phyloP scores from a whole-genome alignment of 2,113 vertebrate genomes.

The Seriola dumerili region DNA sequence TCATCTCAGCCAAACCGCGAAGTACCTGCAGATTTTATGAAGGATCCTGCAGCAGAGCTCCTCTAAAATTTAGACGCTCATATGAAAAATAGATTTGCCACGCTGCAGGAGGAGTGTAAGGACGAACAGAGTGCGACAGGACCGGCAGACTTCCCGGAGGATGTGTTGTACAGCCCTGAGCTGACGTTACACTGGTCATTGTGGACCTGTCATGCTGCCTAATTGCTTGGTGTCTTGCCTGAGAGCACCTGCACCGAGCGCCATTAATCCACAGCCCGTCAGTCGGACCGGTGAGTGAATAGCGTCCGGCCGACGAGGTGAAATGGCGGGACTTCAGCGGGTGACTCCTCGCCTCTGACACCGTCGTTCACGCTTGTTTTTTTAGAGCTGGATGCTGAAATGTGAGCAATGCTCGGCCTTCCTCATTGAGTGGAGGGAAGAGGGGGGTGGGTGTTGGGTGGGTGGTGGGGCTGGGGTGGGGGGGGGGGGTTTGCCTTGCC shows the following conservation, averaged over 20 bases:
- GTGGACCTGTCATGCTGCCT: constrained; percentile 20
- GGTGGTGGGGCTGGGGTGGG: not conserved
- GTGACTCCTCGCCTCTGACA: constrained; percentile 57
- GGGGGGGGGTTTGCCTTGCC: constrained; percentile 23
- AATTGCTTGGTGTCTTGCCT: constrained; percentile 37
- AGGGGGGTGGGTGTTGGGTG: not conserved
- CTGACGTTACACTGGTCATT: not conserved
- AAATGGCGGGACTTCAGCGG: constrained; percentile 36
- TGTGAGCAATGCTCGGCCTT: constrained; percentile 62
- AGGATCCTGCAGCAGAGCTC: not conserved
- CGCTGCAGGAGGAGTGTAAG: not conserved
- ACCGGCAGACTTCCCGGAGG: not conserved
- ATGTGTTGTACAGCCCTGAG: not conserved
- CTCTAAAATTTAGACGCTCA: not conserved
- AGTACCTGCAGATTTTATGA: too few species aligned
- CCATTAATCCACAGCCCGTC: constrained; percentile 24
- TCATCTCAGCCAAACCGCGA: too few species aligned
- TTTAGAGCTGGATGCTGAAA: constrained; percentile 61
- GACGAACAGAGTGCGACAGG: not conserved
- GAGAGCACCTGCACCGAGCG: constrained; percentile 9
- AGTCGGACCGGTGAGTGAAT: constrained; percentile 23
- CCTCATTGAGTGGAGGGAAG: not conserved
- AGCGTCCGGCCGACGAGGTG: not conserved
- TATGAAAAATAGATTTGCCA: not conserved
- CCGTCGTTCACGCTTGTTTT: constrained; percentile 67